Evolutionary conservation across 2,113 vertebrate genomes (phyloP).

Genomic region (Poicephalus meyeri): DNA sequence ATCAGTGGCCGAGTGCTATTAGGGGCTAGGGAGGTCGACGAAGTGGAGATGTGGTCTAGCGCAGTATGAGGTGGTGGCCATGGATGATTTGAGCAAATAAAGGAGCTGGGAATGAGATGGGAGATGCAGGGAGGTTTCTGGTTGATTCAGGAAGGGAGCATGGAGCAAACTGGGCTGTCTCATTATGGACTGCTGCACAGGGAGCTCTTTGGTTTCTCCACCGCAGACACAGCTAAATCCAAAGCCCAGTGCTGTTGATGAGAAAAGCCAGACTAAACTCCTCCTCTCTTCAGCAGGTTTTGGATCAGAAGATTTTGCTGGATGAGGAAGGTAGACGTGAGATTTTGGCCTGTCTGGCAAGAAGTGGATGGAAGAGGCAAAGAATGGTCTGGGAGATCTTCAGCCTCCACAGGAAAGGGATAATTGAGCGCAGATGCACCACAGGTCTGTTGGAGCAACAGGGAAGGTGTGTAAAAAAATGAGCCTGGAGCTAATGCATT

Average conservation of each 20-base stretch:
- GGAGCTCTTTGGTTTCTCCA: background rate
- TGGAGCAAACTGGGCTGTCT: background rate
- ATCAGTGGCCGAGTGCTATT: conserved; percentile 7
- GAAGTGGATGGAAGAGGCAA: background rate
- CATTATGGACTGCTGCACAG: background rate
- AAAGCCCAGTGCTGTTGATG: background rate
- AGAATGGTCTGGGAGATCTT: background rate
- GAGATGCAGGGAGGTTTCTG: background rate
- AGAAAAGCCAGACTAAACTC: background rate
- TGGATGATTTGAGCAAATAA: background rate
- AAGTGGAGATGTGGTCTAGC: conserved; percentile 17
- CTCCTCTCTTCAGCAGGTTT: background rate
- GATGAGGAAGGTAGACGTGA: background rate
- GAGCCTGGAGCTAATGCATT: background rate
- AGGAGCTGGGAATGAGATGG: background rate
- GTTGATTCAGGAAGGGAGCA: background rate
- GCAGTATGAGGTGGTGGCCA: background rate
- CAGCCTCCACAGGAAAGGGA: background rate
- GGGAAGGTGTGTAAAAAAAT: background rate
- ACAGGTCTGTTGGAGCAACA: background rate
- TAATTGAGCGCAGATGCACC: rapidly evolving
- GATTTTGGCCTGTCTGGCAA: background rate
- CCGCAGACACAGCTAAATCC: background rate
- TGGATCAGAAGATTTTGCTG: background rate
- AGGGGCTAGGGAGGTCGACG: background rate